Base-by-base conservation (phyloP, 35 echinoderm and acorn worm genomes). In the Ophiothrix spiculata region DNA sequence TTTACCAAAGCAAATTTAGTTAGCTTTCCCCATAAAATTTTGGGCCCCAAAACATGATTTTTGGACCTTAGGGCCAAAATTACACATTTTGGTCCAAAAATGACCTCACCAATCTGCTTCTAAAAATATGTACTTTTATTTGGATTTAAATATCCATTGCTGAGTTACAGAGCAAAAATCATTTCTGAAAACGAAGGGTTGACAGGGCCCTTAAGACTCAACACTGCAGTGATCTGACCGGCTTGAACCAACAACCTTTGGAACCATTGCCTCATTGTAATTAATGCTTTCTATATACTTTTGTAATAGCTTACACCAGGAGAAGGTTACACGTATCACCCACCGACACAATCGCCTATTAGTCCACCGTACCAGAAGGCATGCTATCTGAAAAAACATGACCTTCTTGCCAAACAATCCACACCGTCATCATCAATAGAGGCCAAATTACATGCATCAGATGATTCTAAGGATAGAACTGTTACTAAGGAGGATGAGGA, bases 291-390 rank as follows among this genome's bases (percentile, higher is more conserved):
- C 31, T n/a, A n/a, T 56, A 54, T 46, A 23, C 85, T 80, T 74
- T 25, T 60, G 16, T 80, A 46, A 28, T 86, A 99, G 96, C 82
- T 99, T 34, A 90, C 91, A 69, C 77, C 89, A 11, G 92, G 92
- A 63, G 89, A 81, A 38, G 95, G 92, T 1, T 92, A 92, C 87
- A 89, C 54, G 0, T 80, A 91, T 29, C 86, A 83, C 21, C 92
- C 96, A 31, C 96, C 96, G 19, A 99, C 92, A n/a, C 96, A 99
- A 75, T 45, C 86, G 10, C 96, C 96, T 0, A 99, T 99, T 42
- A 91, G 94, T 33, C 96, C 96, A 39, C 96, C 96, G 0, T 99
- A 99, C 79, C 54, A 94, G 84, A 92, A 60, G 29, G 96, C 96
- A 0, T 91, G 82, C 77, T 86, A 37, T 35, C 56, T 99, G 35